Conservation (phyloP, 2,113 vertebrate species). For the Tupaia tana region DNA sequence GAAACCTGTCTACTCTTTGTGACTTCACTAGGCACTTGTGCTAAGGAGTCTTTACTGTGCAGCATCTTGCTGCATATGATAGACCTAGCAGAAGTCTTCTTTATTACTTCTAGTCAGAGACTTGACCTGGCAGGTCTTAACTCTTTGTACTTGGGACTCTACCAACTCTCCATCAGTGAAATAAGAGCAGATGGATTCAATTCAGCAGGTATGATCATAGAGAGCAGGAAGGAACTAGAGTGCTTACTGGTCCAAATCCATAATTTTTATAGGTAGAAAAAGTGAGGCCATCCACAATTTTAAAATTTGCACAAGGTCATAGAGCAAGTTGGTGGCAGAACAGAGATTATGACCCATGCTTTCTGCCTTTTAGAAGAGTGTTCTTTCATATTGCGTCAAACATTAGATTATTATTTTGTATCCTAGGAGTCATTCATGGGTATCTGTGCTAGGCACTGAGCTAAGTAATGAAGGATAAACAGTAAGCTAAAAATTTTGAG, state of each 20-base stretch:
- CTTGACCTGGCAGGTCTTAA: background rate
- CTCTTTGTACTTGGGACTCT: background rate
- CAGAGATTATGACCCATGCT: background rate
- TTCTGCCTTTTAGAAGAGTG: background rate
- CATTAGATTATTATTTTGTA: background rate
- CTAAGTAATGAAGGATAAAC: background rate
- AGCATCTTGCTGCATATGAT: background rate
- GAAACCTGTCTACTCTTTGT: background rate
- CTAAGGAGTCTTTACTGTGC: background rate
- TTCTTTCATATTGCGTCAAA: background rate
- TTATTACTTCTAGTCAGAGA: background rate
- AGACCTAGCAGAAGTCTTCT: background rate
- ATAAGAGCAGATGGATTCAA: background rate
- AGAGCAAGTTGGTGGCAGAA: background rate
- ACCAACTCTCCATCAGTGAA: background rate
- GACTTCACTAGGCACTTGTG: background rate
- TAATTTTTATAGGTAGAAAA: background rate
- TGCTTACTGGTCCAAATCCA: background rate
- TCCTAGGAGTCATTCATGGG: background rate
- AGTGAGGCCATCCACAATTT: background rate
- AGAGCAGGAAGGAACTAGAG: background rate
- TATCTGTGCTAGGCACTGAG: background rate
- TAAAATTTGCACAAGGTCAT: background rate
- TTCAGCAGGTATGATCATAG: background rate
- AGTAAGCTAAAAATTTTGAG: background rate